These are phyloP conservation scores for Anarsia innoxiella DNA, from an alignment of 2,888 invertebrate species.

Conservation along the genomic window DNA sequence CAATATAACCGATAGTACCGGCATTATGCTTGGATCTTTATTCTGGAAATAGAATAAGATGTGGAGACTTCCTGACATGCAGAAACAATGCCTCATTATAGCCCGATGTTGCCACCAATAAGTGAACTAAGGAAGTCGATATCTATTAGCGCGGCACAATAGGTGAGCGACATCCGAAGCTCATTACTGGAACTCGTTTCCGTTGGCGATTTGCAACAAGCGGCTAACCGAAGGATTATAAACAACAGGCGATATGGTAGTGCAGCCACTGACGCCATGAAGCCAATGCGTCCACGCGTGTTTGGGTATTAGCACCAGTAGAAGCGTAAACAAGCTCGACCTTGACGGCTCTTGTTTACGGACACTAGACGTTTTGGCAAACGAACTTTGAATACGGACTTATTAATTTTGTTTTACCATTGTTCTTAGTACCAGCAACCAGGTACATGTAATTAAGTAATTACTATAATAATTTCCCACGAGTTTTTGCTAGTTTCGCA, in stretches of 20 bases:
- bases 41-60: conserved; percentile 54
- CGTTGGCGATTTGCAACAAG: conserved; percentile 65
- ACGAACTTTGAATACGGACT: conserved; percentile 32
- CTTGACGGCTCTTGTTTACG: conserved; percentile 60
- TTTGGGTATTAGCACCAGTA: conserved; percentile 29
- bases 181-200: conserved; percentile 70
- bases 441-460: no score
- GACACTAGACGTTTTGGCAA: conserved; percentile 50
- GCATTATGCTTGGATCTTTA: conserved; percentile 29
- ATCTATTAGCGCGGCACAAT: conserved; percentile 73
- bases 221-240: conserved; percentile 38
- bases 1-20: background rate
- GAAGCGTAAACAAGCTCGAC: conserved; percentile 51
- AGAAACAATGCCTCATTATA: conserved; percentile 68
- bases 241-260: conserved; percentile 4
- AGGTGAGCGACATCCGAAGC: conserved; percentile 75
- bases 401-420: conserved; percentile 9
- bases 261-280: background rate
- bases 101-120: conserved; percentile 49
- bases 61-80: conserved; percentile 39
- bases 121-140: conserved; percentile 69
- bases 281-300: conserved; percentile 13
- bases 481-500: no score
- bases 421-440: conserved; percentile 9
- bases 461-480: no score